A percentile compares a stretch with the other conserved stretches of the same genome.
Evolutionary conservation across 2,888 invertebrate genomes (phyloP).

Genomic region (Unio pictorum): DNA sequence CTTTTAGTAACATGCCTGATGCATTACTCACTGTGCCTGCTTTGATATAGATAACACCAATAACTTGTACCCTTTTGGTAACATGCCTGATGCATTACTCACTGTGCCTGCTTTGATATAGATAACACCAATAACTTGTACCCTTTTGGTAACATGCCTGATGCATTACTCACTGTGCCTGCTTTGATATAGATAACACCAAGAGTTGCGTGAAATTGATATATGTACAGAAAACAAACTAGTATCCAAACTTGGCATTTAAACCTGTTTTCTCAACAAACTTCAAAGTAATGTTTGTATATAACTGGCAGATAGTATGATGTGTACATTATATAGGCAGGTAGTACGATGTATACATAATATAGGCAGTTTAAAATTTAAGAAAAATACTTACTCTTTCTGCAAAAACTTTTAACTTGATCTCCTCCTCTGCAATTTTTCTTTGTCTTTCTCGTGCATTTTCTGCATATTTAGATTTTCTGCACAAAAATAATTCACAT

Average conservation of each 20-base stretch:
- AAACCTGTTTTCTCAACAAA: background rate
- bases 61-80: too few species aligned
- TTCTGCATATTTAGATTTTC: slow-evolving; percentile 36
- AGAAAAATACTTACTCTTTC: slow-evolving; percentile 32
- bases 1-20: too few species aligned
- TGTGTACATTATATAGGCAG: background rate
- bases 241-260: background rate
- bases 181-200: too few species aligned
- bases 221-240: background rate
- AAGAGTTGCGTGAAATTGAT: background rate
- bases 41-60: too few species aligned
- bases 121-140: too few species aligned
- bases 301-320: too few species aligned
- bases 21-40: too few species aligned
- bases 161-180: too few species aligned
- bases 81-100: too few species aligned
- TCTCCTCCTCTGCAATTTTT: slow-evolving; percentile 49
- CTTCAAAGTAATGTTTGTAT: slow-evolving; percentile 6
- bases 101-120: too few species aligned
- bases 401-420: slow-evolving; percentile 44
- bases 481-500: slow-evolving; percentile 16
- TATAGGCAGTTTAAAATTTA: background rate
- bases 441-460: slow-evolving; percentile 40
- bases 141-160: too few species aligned
- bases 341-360: too few species aligned